Percentiles rank a stretch among this genome's conserved stretches.
Evolutionary conservation across 2,797 vertebrate species (phyloP).

Genomic region (Pagetopsis macropterus): DNA sequence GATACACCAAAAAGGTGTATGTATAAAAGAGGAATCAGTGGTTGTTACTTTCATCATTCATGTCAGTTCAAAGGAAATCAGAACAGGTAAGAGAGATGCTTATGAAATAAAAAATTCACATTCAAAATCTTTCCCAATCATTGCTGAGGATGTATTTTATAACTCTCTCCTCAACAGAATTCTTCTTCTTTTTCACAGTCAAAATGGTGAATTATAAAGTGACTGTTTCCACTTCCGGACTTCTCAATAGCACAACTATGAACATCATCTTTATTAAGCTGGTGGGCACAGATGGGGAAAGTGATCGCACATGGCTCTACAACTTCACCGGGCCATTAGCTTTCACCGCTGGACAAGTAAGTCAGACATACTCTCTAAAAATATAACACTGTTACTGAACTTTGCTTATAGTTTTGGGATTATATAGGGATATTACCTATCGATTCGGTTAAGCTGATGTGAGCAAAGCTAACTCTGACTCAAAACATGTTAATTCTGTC

Average conservation of each 20-base stretch:
- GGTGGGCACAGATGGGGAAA: conserved; percentile 60
- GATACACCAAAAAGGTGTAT: conserved; percentile 15
- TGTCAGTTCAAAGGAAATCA: not conserved
- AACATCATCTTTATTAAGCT: conserved; percentile 65
- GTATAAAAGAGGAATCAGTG: conserved; percentile 8
- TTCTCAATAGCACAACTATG: not conserved
- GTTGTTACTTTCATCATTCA: not conserved
- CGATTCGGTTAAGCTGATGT: not conserved
- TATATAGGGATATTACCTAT: not conserved
- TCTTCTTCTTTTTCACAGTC: not conserved
- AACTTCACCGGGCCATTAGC: not conserved
- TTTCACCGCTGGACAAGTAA: conserved; percentile 47
- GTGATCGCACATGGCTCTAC: not conserved
- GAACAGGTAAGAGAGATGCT: conserved; percentile 24
- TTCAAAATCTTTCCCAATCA: not conserved
- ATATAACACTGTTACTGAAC: not conserved
- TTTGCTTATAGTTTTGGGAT: not conserved
- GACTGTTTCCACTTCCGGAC: conserved; percentile 24
- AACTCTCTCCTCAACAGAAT: conserved; percentile 4
- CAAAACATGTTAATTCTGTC: not conserved
- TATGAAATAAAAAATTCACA: not conserved
- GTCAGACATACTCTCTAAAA: conserved; percentile 22
- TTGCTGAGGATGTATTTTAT: not conserved
- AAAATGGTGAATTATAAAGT: conserved; percentile 62
- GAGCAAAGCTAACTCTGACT: not conserved